Percentiles rank a stretch among this genome's conserved stretches.
These are phyloP conservation scores for Ptychadena robeensis DNA, from an alignment of 2,797 vertebrate species.

Conservation along the genomic window DNA sequence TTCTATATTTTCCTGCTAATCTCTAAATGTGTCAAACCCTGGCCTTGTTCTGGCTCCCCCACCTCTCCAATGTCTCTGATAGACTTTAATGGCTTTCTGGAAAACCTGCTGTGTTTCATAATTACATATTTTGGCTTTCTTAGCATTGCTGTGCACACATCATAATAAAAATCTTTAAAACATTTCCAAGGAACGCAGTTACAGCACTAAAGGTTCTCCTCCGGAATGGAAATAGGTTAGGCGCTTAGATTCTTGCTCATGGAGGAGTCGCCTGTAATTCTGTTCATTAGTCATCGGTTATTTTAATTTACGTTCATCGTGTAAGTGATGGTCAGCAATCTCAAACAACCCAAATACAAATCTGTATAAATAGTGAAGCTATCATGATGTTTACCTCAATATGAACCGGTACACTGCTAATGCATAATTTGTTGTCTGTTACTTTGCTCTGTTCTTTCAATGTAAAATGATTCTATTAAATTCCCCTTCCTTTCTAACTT, in stretches of 20 bases:
- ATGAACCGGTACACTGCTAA: too few relatives aligned
- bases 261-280: neutral
- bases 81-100: slow-evolving; percentile 60
- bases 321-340: too few relatives aligned
- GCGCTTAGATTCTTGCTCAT: slow-evolving; percentile 25
- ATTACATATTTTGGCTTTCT: slow-evolving; percentile 61
- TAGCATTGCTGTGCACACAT: slow-evolving; percentile 59
- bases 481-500: too few relatives aligned
- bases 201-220: slow-evolving; percentile 34
- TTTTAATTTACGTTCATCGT: neutral
- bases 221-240: slow-evolving; percentile 37
- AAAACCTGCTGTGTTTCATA: slow-evolving; percentile 62
- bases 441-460: too few relatives aligned
- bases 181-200: slow-evolving; percentile 56
- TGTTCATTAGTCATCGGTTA: neutral
- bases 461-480: too few relatives aligned
- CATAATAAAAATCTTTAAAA: slow-evolving; percentile 61
- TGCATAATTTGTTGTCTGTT: too few relatives aligned
- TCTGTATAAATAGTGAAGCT: neutral
- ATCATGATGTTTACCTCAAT: too few relatives aligned
- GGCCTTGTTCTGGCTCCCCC: slow-evolving; percentile 43
- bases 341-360: neutral
- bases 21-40: slow-evolving; percentile 52
- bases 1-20: slow-evolving; percentile 49
- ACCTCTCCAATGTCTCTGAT: slow-evolving; percentile 46